Base-by-base conservation (phyloP, 2,797 vertebrate genomes). In the Paramormyrops hopkinsi region DNA sequence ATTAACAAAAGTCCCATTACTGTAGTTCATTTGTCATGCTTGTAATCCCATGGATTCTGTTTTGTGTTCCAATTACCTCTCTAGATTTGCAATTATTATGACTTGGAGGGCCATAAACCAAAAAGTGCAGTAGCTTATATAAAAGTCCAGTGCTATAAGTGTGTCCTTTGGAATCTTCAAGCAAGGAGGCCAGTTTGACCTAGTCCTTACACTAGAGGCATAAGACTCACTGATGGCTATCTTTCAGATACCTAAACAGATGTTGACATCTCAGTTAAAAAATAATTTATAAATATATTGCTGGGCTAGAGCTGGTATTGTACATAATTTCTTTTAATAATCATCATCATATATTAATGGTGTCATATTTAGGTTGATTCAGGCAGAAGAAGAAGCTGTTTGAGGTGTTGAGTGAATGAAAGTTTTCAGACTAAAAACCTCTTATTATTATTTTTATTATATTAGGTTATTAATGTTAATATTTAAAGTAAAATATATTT, bases 1-100 rank as follows among this genome's bases (percentile, higher is more conserved):
- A 89, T 92, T 90, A 91, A 48, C 82, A 51, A 84, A 25, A 14
- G n/a, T 44, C 41, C 2, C n/a, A 44, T 48, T 4, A 91, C 95
- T 92, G 91, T 90, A 29, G 51, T 41, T 37, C 25, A 56, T 4
- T 46, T 9, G 44, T 85, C 25, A 50, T 53, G n/a, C 83, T 29
- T 29, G 50, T 25, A 85, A 53, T 51, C 3, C 44, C n/a, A 53
- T 46, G 17, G 19, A 82, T 82, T 82, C 76, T 82, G 33, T 46
- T 82, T n/a, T 82, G 2, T 46, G 37, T n/a, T 46, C 76, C 4
- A 44, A 7, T 79, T 17, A 44, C 12, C 37, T 19, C 37, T 44
- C 73, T 37, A 44, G 73, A 79, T 37, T 79, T 79, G 17, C 73
- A 44, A 79, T 79, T 37, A 41, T 41, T 79, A 79, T 8, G 73